Evolutionary conservation across 2,888 invertebrate species (phyloP).

Genomic region (Dromius quadrimaculatus): DNA sequence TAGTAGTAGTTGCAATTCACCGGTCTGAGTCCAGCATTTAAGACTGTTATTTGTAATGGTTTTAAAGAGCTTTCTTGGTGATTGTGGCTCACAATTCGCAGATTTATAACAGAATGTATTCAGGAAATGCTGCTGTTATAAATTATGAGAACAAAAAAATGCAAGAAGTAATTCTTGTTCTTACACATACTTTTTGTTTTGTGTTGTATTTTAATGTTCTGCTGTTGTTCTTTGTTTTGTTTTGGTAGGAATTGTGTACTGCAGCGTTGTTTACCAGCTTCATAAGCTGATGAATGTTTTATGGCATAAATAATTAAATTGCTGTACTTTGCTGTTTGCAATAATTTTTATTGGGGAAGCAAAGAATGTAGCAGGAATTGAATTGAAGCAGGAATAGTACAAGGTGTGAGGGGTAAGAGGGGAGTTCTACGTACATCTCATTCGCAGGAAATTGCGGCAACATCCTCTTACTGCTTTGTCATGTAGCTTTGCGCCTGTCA

Average conservation of each 20-base stretch:
- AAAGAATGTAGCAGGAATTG: background rate
- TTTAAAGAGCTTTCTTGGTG: too few relatives aligned
- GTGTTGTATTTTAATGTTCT: conserved; percentile 4
- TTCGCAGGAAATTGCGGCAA: conserved; percentile 36
- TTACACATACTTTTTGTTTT: conserved; percentile 5
- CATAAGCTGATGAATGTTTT: conserved; percentile 10
- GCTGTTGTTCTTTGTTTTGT: conserved; percentile 16
- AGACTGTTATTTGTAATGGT: too few relatives aligned
- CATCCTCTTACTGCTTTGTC: conserved; percentile 40
- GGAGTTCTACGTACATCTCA: conserved; percentile 27
- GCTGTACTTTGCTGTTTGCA: background rate
- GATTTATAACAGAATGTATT: too few relatives aligned
- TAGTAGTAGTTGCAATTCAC: too few relatives aligned
- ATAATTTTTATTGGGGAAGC: too few relatives aligned
- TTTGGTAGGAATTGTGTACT: background rate
- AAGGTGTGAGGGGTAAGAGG: background rate
- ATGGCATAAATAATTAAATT: conserved; percentile 7
- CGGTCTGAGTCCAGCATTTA: too few relatives aligned
- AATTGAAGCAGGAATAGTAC: background rate
- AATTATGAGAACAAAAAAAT: conserved; percentile 28
- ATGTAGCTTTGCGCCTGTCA: conserved; percentile 10
- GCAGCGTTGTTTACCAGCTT: conserved; percentile 2
- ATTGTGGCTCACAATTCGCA: too few relatives aligned
- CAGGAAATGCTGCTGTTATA: conserved; percentile 25
- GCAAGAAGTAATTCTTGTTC: conserved; percentile 35